Percentiles rank a stretch among this genome's conserved stretches.
Conservation (phyloP, 1,140 invertebrate genomes). For the Drosophila serrata region DNA sequence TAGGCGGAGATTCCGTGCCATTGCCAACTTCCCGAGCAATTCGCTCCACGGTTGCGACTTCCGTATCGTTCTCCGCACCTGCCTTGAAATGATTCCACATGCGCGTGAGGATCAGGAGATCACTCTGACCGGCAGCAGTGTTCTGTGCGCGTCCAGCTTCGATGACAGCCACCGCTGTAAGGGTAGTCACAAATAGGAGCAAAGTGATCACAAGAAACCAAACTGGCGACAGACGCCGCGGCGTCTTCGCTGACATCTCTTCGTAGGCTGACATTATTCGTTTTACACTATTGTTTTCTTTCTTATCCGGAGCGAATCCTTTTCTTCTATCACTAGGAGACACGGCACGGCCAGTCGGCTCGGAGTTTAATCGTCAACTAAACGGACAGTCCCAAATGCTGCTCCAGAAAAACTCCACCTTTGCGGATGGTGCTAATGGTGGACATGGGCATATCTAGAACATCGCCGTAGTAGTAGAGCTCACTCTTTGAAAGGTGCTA, state of each 20-base stretch:
- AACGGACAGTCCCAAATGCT: conserved; percentile 31
- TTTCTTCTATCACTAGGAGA: conserved; percentile 1
- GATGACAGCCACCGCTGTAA: conserved; percentile 51
- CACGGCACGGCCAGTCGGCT: conserved; percentile 51
- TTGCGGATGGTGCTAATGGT: conserved; percentile 63
- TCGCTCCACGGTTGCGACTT: conserved; percentile 61
- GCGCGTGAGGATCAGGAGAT: conserved; percentile 57
- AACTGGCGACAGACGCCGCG: conserved; percentile 34
- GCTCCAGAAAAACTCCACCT: conserved; percentile 61
- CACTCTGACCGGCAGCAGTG: conserved; percentile 4
- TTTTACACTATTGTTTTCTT: neutral
- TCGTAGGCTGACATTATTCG: conserved; percentile 53
- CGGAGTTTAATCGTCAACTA: conserved; percentile 57
- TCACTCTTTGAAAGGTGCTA: conserved; percentile 69
- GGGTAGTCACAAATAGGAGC: conserved; percentile 54
- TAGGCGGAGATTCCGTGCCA: conserved; percentile 9
- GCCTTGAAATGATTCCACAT: conserved; percentile 53
- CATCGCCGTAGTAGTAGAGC: conserved; percentile 29
- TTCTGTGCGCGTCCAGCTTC: conserved; percentile 47
- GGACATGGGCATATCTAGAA: conserved; percentile 67
- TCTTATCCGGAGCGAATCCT: conserved; percentile 7
- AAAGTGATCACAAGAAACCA: conserved; percentile 55
- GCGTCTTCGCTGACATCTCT: conserved; percentile 59
- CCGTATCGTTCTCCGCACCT: conserved; percentile 31
- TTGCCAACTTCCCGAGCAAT: conserved; percentile 56